Evolutionary conservation across 2,888 invertebrate genomes (phyloP).

Genomic region (Epinotia demarniana): DNA sequence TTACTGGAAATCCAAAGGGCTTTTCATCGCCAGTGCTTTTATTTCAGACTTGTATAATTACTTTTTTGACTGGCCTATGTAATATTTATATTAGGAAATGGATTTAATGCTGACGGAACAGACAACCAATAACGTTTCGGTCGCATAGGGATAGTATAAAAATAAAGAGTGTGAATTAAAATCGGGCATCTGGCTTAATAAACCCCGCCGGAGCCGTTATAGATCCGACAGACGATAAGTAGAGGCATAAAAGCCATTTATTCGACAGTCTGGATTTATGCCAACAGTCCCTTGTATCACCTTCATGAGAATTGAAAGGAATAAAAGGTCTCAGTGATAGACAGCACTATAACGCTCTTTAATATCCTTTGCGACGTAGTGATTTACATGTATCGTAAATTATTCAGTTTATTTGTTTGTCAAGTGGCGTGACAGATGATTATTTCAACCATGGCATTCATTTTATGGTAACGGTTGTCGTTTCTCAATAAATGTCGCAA

Average conservation of each 20-base stretch:
- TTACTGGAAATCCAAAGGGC: slow-evolving; percentile 29
- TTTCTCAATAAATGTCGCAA: slow-evolving; percentile 34
- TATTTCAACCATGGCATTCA: background rate
- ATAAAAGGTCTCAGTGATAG: slow-evolving; percentile 33
- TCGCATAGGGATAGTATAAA: slow-evolving; percentile 43
- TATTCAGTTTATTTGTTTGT: slow-evolving; percentile 28
- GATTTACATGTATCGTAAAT: slow-evolving; percentile 28
- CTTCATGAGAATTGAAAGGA: slow-evolving; percentile 41
- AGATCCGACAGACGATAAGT: slow-evolving; percentile 53
- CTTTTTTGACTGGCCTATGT: background rate
- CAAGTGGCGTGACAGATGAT: background rate
- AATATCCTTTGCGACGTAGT: slow-evolving; percentile 19
- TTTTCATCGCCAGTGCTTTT: slow-evolving; percentile 29
- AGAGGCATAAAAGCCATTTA: slow-evolving; percentile 54
- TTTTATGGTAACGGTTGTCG: slow-evolving; percentile 5
- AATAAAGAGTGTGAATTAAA: slow-evolving; percentile 56
- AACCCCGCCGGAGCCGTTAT: slow-evolving; percentile 49
- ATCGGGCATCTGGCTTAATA: slow-evolving; percentile 63
- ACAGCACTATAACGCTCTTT: slow-evolving; percentile 27
- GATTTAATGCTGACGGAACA: slow-evolving; percentile 15
- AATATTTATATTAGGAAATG: slow-evolving; percentile 12
- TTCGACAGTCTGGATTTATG: slow-evolving; percentile 52
- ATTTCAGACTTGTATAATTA: too few species aligned
- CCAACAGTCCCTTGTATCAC: slow-evolving; percentile 52
- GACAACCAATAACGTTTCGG: slow-evolving; percentile 24